A percentile compares a stretch with the other conserved stretches of the same genome.
Conservation (phyloP, 2,797 vertebrate species). For the Tolypeutes matacus region DNA sequence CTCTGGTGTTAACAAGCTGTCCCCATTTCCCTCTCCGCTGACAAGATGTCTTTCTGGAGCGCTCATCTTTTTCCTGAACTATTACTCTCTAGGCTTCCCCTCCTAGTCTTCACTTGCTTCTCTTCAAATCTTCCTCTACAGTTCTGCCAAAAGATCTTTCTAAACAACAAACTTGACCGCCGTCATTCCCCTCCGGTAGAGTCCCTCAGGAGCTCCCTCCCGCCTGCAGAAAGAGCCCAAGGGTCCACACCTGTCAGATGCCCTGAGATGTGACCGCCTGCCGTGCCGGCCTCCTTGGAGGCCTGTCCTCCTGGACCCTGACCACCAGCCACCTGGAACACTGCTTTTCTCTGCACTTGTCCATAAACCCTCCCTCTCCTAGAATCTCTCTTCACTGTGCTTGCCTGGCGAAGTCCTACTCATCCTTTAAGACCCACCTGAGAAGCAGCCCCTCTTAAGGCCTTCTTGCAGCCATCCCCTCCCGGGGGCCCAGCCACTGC, state of each 20-base stretch:
- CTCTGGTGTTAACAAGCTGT: neutral
- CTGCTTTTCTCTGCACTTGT: neutral
- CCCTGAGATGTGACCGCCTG: neutral
- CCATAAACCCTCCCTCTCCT: neutral
- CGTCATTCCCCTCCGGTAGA: neutral
- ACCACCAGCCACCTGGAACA: neutral
- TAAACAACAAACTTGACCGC: neutral
- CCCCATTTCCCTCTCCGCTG: neutral
- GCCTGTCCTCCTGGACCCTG: neutral
- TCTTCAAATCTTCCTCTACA: neutral
- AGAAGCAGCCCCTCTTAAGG: neutral
- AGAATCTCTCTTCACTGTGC: neutral
- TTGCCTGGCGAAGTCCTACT: too few relatives aligned
- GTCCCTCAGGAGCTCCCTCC: neutral
- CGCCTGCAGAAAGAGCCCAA: neutral
- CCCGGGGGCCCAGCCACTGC: fast-evolving
- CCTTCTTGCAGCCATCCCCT: neutral
- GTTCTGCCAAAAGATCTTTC: neutral
- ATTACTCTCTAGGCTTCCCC: neutral
- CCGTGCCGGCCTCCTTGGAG: fast-evolving
- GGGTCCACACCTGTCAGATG: neutral
- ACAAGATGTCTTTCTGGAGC: neutral
- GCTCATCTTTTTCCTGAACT: neutral
- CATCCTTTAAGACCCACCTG: neutral
- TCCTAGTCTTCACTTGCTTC: neutral